Base-by-base conservation (phyloP, 2,113 vertebrate genomes). In the Otolemur garnettii region DNA sequence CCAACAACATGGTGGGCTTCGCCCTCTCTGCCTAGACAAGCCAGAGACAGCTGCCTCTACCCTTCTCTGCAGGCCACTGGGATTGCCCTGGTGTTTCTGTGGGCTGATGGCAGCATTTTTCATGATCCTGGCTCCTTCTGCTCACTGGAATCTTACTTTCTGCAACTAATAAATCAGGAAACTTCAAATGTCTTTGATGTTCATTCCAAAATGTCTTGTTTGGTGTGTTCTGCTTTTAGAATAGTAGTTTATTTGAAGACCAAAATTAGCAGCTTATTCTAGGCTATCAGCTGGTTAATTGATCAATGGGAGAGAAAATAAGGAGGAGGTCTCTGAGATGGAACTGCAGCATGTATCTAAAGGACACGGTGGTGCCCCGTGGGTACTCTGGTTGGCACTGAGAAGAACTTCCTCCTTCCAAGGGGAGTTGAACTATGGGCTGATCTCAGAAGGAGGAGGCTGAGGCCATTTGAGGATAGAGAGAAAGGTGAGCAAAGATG, bases 1-100 rank as follows among this genome's bases (percentile, higher is more conserved):
- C 93, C 94, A 97, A 98, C 98, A 98, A 98, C 94, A 95, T 81
- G 1, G 55, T 98, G 0, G 98, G 98, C 45, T 99, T 99, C 83
- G 98, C 97, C 26, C 2, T 74, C 53, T 97, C 97, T 45, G 97
- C 33, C 57, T 98, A 98, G 96, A 89, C 45, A 30, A 12, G 21
- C 3, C 24, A 14, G 0, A 22, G 15, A 24, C 69, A 64, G 22
- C 35, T 19, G 19, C 72, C 71, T 64, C 22, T 10, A 11, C 1
- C 2, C 21, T 3, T 35, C 14, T 55, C 50, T 50, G 24, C 4
- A 60, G 69, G 38, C 55, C 22, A 45, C 55, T 35, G 53, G 10
- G 18, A 18, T 38, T 12, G 3, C 24, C 35, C 21, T 50, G 1
- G 18, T 17, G 30, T 15, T 53, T 68, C 21, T 86, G 38, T 14